Percentiles rank a stretch among this genome's conserved stretches.
Evolutionary conservation across 1,140 invertebrate species (phyloP).

Genomic region (Galleria mellonella): DNA sequence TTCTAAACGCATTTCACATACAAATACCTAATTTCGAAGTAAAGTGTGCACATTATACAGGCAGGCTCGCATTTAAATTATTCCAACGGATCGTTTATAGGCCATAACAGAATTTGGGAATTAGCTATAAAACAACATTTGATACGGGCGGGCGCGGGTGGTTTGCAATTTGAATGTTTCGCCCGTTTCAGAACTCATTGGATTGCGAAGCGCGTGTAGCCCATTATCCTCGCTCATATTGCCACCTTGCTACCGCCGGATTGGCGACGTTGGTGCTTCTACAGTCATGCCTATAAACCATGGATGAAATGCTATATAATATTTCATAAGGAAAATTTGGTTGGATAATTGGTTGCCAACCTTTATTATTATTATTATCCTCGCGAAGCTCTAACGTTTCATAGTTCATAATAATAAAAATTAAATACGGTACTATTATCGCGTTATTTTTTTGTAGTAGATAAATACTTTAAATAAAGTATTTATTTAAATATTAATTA

Average conservation of each 20-base stretch:
- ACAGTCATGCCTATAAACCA: too few species aligned
- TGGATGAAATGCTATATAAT: too few species aligned
- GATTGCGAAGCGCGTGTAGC: constrained; percentile 56
- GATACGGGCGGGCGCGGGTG: constrained; percentile 65
- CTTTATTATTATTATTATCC: too few species aligned
- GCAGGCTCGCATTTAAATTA: constrained; percentile 73
- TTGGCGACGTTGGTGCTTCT: too few species aligned
- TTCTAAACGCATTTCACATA: constrained; percentile 73
- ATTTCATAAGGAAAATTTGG: too few species aligned
- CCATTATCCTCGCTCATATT: constrained; percentile 32
- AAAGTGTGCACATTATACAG: constrained; percentile 71
- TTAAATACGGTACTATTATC: too few species aligned
- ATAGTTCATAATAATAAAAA: too few species aligned
- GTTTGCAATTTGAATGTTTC: constrained; percentile 71
- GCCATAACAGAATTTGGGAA: constrained; percentile 74
- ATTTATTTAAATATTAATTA: too few species aligned
- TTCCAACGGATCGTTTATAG: constrained; percentile 73
- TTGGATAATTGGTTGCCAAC: too few species aligned
- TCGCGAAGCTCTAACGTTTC: too few species aligned
- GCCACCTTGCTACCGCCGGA: constrained; percentile 23
- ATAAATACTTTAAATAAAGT: too few species aligned
- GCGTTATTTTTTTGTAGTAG: too few species aligned
- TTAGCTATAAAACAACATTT: constrained; percentile 75
- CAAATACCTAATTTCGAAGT: constrained; percentile 71
- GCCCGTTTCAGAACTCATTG: constrained; percentile 58